A percentile compares a stretch with the other conserved stretches of the same genome.
Conservation (phyloP, 2,888 invertebrate genomes). For the Apomyelois bistriatella region DNA sequence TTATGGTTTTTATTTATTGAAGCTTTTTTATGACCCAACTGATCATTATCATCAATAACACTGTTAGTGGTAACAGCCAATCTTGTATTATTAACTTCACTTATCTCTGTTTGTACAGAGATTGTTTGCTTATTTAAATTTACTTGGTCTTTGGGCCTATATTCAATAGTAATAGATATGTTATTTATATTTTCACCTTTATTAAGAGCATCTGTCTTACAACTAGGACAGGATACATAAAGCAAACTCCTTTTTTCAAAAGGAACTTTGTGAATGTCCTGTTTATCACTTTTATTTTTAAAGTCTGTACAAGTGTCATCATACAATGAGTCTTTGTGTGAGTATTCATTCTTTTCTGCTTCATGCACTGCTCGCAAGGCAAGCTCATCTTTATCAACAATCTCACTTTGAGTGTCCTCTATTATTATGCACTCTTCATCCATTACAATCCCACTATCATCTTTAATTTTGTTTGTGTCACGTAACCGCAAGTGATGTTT, state of each 20-base stretch:
- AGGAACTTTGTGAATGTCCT: slow-evolving; percentile 35
- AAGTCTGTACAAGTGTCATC: slow-evolving; percentile 4
- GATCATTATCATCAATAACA: neutral
- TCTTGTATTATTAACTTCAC: slow-evolving; percentile 17
- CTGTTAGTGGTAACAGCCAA: neutral
- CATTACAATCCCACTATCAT: slow-evolving; percentile 56
- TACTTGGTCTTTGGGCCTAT: slow-evolving; percentile 17
- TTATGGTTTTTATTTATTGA: slow-evolving; percentile 3
- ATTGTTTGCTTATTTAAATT: slow-evolving; percentile 28
- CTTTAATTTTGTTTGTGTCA: slow-evolving; percentile 12
- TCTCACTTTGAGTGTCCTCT: slow-evolving; percentile 45
- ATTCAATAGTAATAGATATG: slow-evolving; percentile 48
- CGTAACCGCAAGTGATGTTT: neutral
- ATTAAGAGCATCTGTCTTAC: slow-evolving; percentile 20
- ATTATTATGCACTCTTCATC: slow-evolving; percentile 52
- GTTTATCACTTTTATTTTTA: neutral
- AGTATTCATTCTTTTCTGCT: slow-evolving; percentile 37
- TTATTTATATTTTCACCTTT: slow-evolving; percentile 26
- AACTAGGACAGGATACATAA: slow-evolving; percentile 37
- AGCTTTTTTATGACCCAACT: neutral
- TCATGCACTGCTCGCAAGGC: slow-evolving; percentile 53
- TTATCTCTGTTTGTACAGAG: slow-evolving; percentile 47
- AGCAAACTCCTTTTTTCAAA: slow-evolving; percentile 53
- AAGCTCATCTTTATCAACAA: slow-evolving; percentile 55
- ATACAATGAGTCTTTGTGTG: slow-evolving; percentile 21